Base-by-base conservation (phyloP, 2,888 invertebrate species). In the Loripinus fragilis region DNA sequence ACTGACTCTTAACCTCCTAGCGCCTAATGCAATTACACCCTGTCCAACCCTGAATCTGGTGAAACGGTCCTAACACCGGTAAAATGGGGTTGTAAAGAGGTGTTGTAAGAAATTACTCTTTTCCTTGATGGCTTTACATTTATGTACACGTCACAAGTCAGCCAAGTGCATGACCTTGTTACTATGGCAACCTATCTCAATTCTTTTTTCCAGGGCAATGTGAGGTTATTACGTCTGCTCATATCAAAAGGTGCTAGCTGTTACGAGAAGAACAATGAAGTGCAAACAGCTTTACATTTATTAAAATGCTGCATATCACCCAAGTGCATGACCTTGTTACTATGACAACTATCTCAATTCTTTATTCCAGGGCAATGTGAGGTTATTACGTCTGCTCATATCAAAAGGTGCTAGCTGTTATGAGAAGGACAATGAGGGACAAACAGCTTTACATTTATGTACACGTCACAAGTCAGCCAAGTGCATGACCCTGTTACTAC, bases 201-300 rank as follows among this genome's bases (percentile, higher is more conserved):
- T n/a, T n/a, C n/a, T n/a, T n/a, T n/a, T n/a, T n/a, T 78, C 0
- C 85, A 93, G 93, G 93, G 93, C 33, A 92, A 93, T 82, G 88
- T 90, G 41, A 83, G 90, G 1, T 85, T 91, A 76, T 76, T 93
- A 78, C 93, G 93, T 80, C 82, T 92, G 75, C 86, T 94, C 71
- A 77, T 93, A 60, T 87, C 90, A 1, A 91, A 92, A 71, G 92
- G 93, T 42, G 92, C 93, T 25, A 89, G 91, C 83, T 92, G 91
- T 81, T 86, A 90, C 52, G 89, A 91, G 78, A 93, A 93, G 76
- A 93, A 94, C 85, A 91, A 91, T 70, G 93, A 93, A 76, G 93
- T 93, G 30, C 92, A 92, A 81, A 93, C 93, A 0, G 91, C 92
- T 0, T 85, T 94, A 23, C 94, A 94, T 77, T 83, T 93, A n/a